These are phyloP conservation scores for Thera britannica DNA, from an alignment of 2,888 invertebrate species.

Conservation along the genomic window DNA sequence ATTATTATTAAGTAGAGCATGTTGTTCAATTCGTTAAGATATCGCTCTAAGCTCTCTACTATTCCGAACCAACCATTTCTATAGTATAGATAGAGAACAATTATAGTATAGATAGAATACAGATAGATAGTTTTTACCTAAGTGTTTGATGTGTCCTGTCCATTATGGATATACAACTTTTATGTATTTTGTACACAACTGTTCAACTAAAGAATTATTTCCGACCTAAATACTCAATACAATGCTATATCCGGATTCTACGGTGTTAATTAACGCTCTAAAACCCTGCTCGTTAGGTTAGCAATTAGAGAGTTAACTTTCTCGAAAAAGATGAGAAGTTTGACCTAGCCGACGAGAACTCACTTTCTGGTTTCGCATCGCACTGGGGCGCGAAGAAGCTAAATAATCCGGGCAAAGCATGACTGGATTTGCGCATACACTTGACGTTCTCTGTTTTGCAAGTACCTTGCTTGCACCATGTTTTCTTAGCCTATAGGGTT, in stretches of 20 bases:
- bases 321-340: slow-evolving; percentile 64
- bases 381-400: no score
- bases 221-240: not conserved
- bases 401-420: not conserved
- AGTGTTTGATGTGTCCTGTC: no score
- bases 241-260: slow-evolving; percentile 12
- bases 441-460: not conserved
- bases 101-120: no score
- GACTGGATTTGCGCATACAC: not conserved
- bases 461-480: not conserved
- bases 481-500: slow-evolving; percentile 56
- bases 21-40: no score
- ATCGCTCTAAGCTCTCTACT: no score
- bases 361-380: not conserved
- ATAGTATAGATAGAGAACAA: no score
- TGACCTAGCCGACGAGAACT: slow-evolving; percentile 25
- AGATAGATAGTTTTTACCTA: no score
- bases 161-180: no score
- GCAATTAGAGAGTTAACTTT: slow-evolving; percentile 71
- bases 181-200: no score
- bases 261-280: slow-evolving; percentile 24
- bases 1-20: no score
- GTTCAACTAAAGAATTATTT: not conserved
- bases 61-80: no score
- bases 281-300: slow-evolving; percentile 54